phyloP scores from a whole-genome alignment of 2,888 invertebrate genomes.

The Acleris sparsana region DNA sequence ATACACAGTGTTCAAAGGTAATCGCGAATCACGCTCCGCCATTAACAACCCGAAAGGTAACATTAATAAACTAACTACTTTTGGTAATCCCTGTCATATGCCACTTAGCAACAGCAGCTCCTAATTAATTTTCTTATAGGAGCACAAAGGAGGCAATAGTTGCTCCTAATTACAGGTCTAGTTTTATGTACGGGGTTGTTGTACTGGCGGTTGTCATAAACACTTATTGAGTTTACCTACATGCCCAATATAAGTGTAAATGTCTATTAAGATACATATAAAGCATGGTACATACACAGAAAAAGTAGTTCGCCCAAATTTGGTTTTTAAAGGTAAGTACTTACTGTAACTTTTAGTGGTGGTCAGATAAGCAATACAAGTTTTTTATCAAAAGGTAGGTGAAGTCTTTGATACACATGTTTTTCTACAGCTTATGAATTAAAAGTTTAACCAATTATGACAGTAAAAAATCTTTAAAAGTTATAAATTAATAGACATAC shows the following conservation, averaged over 20 bases:
- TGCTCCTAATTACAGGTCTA: not conserved
- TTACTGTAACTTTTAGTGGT: no score
- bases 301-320: no score
- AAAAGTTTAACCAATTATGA: no score
- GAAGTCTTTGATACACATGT: no score
- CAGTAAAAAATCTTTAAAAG: no score
- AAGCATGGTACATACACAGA: no score
- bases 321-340: no score
- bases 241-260: not conserved
- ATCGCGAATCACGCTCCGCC: slow-evolving; percentile 17
- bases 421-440: no score
- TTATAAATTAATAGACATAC: no score
- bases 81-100: slow-evolving; percentile 22
- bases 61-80: slow-evolving; percentile 9
- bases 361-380: no score
- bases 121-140: slow-evolving; percentile 18
- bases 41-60: slow-evolving; percentile 1
- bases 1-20: not conserved
- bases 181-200: not conserved
- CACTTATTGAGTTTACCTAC: not conserved
- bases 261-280: no score
- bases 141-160: slow-evolving; percentile 14
- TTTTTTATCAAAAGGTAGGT: no score
- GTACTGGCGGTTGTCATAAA: not conserved
- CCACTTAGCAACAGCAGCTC: slow-evolving; percentile 20